phyloP scores from a whole-genome alignment of 1,140 invertebrate species.

The Eumeta japonica region DNA sequence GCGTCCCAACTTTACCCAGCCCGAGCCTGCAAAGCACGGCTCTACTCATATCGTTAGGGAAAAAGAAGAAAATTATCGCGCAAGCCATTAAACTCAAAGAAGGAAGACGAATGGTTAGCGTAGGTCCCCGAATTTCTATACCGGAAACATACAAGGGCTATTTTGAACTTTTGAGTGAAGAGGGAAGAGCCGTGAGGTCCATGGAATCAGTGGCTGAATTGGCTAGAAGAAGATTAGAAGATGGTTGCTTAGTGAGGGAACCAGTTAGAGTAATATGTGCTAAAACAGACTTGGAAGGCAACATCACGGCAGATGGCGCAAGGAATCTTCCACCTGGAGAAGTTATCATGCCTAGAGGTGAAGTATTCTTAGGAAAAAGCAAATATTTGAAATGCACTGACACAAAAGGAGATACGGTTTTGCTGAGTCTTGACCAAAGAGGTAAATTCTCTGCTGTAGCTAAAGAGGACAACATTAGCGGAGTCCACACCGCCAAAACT shows the following conservation, averaged over 20 bases:
- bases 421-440: conserved; percentile 80
- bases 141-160: conserved; percentile 88
- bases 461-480: conserved; percentile 88
- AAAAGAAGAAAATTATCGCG: conserved; percentile 80
- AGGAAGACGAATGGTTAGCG: conserved; percentile 70
- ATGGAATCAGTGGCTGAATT: conserved; percentile 86
- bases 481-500: conserved; percentile 84
- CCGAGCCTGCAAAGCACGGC: conserved; percentile 82
- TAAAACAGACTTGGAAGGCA: conserved; percentile 64
- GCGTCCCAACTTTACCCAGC: conserved; percentile 80
- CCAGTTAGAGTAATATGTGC: conserved; percentile 78
- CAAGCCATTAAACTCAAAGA: conserved; percentile 92
- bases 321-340: conserved; percentile 75
- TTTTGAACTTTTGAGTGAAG: conserved; percentile 91
- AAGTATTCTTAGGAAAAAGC: conserved; percentile 66
- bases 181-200: conserved; percentile 83
- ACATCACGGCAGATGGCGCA: conserved; percentile 69
- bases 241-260: conserved; percentile 82
- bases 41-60: conserved; percentile 78
- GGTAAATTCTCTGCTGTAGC: conserved; percentile 89
- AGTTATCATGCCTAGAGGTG: conserved; percentile 73
- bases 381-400: conserved; percentile 86
- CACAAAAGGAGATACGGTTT: conserved; percentile 77
- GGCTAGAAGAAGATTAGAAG: conserved; percentile 72
- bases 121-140: conserved; percentile 82